These are phyloP conservation scores for Varanus salvator DNA, from an alignment of 2,113 vertebrate genomes.

Conservation along the genomic window DNA sequence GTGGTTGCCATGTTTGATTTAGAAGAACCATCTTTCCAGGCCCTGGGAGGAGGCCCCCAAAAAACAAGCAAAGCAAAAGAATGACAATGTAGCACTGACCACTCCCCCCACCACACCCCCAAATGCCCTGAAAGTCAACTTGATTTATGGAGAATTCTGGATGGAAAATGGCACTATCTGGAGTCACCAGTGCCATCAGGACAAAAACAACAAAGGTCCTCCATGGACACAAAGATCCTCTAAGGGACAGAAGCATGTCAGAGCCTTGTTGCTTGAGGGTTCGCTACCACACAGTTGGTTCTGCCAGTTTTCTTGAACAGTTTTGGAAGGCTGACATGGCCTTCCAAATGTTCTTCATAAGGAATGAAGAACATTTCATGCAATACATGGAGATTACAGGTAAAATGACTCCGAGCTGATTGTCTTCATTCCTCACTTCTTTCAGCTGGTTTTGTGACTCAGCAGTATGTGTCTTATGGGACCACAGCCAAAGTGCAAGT, in stretches of 20 bases:
- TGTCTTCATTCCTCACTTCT: background rate
- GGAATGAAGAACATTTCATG: background rate
- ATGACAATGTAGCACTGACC: too few species aligned
- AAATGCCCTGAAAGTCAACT: background rate
- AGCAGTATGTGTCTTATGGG: background rate
- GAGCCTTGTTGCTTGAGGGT: background rate
- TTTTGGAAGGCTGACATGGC: background rate
- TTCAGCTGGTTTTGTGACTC: background rate
- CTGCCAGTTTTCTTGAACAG: background rate
- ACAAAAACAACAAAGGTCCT: background rate
- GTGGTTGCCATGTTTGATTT: too few species aligned
- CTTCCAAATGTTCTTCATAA: too few species aligned
- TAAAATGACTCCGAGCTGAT: background rate
- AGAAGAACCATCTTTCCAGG: too few species aligned
- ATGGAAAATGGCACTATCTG: background rate
- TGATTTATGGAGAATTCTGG: background rate
- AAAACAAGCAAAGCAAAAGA: too few species aligned
- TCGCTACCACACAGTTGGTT: background rate
- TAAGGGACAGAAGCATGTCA: too few species aligned
- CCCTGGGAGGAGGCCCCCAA: too few species aligned
- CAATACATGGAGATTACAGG: background rate
- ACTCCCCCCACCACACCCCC: too few species aligned
- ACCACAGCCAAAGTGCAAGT: background rate
- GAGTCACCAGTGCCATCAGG: background rate
- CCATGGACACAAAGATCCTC: background rate